These are phyloP conservation scores for Geotria australis DNA, from an alignment of 2,797 vertebrate species.

Conservation along the genomic window DNA sequence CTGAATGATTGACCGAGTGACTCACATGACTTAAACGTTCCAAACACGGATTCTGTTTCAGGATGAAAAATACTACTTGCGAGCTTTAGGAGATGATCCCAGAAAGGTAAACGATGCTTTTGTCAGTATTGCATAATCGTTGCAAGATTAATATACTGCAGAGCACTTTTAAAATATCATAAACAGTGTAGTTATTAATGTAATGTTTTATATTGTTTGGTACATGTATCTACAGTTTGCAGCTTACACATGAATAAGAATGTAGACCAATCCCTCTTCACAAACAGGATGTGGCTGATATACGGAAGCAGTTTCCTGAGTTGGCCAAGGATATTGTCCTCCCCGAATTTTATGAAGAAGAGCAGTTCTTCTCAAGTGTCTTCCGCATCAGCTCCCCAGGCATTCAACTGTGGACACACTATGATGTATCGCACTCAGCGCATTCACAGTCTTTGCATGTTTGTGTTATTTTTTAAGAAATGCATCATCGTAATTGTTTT, in stretches of 20 bases:
- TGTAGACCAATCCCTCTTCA: background rate
- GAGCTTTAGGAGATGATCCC: slow-evolving; percentile 56
- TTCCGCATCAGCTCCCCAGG: slow-evolving; percentile 77
- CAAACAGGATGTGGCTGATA: slow-evolving; percentile 50
- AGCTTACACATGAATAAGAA: too few relatives aligned
- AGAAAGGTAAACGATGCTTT: slow-evolving; percentile 31
- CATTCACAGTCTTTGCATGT: too few relatives aligned
- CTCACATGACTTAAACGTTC: too few relatives aligned
- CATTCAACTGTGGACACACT: slow-evolving; percentile 83
- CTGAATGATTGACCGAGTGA: background rate
- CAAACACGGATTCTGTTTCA: slow-evolving; percentile 6
- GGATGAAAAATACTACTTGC: slow-evolving; percentile 74
- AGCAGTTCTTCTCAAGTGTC: slow-evolving; percentile 69
- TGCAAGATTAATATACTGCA: background rate
- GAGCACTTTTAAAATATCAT: background rate
- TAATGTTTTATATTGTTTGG: background rate
- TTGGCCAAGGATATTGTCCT: slow-evolving; percentile 43
- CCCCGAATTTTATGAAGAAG: slow-evolving; percentile 42
- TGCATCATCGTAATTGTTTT: too few relatives aligned
- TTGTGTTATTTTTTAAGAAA: too few relatives aligned
- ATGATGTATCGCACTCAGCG: slow-evolving; percentile 31
- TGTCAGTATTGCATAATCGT: background rate
- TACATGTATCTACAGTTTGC: slow-evolving; percentile 1
- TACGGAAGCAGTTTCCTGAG: slow-evolving; percentile 51
- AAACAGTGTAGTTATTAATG: background rate